Evolutionary conservation across 2,888 invertebrate species (phyloP), one percentile per base, ranked within the genome.

Genomic region (Clepsis dumicolana): DNA sequence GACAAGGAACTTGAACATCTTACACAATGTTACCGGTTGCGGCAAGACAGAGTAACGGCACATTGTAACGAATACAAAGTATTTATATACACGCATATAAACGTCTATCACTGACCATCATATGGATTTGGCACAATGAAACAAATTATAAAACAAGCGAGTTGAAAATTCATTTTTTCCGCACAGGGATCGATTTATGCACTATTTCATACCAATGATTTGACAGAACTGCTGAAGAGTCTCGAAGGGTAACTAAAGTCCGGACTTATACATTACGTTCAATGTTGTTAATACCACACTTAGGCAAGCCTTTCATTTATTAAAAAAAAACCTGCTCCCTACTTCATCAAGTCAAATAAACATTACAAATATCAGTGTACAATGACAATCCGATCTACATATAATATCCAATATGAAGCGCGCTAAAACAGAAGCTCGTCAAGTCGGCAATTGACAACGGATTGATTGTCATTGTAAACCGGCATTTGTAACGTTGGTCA

Each of bases 51-150:
- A 38, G 12, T 52, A 35, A 61, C 52, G 52, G 16, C 44, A 63
- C 44, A 67, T 21, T 25, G 62, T 61, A 63, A 59, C 54, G 18
- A 27, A 71, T 75, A 73, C 70, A 75, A 73, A 69, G 70, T 61
- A 69, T 73, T 72, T 75, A 75, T 48, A 82, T 85, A 84, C 74
- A 78, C 75, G 72, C 72, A 81, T 80, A 71, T 72, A 81, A 86
- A 83, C 79, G 81, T 84, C 79, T 88, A 90, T 90, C 89, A 88
- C 89, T 86, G 87, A 88, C 86, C 73, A 88, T 88, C 90, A 91
- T 91, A 92, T 93, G 91, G 86, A 89, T 90, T 80, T 83, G 82
- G 82, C 82, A 83, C 82, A 77, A 74, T 76, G 69, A 76, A 73
- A 75, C 69, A 74, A 52, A 56, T 48, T 14, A 25, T 4, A 60